These are phyloP conservation scores for Drosophila littoralis DNA, from an alignment of 1,140 invertebrate genomes.

Conservation along the genomic window DNA sequence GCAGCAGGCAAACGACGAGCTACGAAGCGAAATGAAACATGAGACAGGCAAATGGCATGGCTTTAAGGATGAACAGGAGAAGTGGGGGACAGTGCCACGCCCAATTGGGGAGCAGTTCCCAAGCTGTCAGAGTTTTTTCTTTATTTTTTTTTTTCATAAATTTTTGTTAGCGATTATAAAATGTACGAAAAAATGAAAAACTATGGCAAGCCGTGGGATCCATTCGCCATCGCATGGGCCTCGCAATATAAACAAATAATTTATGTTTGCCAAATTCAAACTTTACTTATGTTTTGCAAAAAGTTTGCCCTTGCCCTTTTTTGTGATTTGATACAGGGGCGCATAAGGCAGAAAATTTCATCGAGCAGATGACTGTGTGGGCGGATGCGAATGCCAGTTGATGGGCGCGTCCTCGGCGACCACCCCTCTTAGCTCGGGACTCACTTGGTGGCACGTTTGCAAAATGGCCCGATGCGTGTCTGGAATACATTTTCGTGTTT, in stretches of 20 bases:
- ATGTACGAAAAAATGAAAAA: constrained; percentile 52
- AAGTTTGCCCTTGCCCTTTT: constrained; percentile 38
- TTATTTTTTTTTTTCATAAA: constrained; percentile 80
- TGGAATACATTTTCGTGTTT: constrained; percentile 81
- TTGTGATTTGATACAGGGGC: constrained; percentile 41
- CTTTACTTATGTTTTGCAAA: constrained; percentile 72
- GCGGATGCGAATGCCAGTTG: constrained; percentile 66
- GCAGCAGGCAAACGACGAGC: constrained; percentile 5
- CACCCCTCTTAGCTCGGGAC: constrained; percentile 32
- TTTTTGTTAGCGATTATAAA: constrained; percentile 70
- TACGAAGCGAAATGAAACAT: constrained; percentile 4
- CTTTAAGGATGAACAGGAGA: neutral
- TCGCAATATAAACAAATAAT: constrained; percentile 56
- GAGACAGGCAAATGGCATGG: constrained; percentile 59
- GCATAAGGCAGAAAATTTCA: constrained; percentile 61
- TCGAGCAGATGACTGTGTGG: constrained; percentile 53
- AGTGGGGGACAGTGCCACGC: constrained; percentile 23
- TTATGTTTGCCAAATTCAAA: constrained; percentile 76
- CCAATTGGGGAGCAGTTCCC: constrained; percentile 44
- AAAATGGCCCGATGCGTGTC: constrained; percentile 80
- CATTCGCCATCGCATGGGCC: constrained; percentile 6
- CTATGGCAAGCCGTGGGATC: constrained; percentile 45
- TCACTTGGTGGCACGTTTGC: constrained; percentile 82
- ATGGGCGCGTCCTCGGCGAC: constrained; percentile 19
- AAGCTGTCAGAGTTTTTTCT: constrained; percentile 62